Conservation (phyloP, 2,888 invertebrate genomes). For the Carterocephalus palaemon region DNA sequence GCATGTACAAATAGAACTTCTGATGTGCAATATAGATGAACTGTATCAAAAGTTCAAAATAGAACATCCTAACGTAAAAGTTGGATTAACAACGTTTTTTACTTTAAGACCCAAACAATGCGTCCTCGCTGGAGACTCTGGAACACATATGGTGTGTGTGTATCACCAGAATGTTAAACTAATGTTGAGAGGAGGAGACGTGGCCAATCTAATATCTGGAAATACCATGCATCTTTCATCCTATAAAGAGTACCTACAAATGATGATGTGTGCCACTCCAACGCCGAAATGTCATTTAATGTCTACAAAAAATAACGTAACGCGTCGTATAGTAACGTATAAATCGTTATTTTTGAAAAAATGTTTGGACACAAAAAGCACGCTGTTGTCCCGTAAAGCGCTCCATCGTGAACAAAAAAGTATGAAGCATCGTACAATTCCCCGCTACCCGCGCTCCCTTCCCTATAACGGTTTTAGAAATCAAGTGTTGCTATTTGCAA, state of each 20-base stretch:
- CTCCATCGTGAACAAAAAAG: slow-evolving; percentile 29
- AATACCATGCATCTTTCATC: slow-evolving; percentile 28
- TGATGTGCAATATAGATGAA: no score
- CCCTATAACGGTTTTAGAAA: slow-evolving; percentile 23
- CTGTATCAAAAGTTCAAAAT: slow-evolving; percentile 28
- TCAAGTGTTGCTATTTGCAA: slow-evolving; percentile 26
- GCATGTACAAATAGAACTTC: no score
- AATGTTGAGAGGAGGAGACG: slow-evolving; percentile 31
- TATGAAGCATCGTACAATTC: slow-evolving; percentile 22
- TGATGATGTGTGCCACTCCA: no score
- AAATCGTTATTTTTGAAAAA: slow-evolving; percentile 29
- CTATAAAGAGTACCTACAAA: no score
- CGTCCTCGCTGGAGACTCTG: slow-evolving; percentile 30
- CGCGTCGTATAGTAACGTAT: slow-evolving; percentile 29
- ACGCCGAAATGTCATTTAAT: no score
- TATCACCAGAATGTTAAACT: not conserved
- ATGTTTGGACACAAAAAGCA: slow-evolving; percentile 29
- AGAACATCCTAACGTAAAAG: slow-evolving; percentile 21
- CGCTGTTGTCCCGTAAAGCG: slow-evolving; percentile 26
- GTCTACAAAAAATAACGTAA: no score
- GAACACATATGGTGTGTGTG: slow-evolving; percentile 27
- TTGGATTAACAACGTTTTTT: slow-evolving; percentile 31
- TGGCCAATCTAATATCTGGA: slow-evolving; percentile 28
- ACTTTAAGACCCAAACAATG: slow-evolving; percentile 31
- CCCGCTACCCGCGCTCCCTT: slow-evolving; percentile 20